phyloP scores from a whole-genome alignment of 2,888 invertebrate species.

The Tipula lateralis region DNA sequence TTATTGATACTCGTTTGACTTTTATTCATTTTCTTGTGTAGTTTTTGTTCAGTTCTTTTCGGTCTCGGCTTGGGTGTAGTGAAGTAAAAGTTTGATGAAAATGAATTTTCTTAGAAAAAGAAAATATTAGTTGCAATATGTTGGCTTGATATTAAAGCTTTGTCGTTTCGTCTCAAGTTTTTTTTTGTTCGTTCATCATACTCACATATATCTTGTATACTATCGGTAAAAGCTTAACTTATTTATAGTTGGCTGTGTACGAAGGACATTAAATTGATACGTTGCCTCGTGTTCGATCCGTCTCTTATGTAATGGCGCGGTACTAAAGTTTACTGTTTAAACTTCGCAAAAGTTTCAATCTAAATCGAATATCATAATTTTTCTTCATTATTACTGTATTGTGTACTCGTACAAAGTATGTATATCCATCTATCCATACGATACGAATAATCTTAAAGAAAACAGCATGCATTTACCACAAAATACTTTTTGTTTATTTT shows the following conservation, averaged over 20 bases:
- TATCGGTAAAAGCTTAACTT: not conserved
- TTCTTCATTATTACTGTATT: not conserved
- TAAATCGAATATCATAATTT: not conserved
- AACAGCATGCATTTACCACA: slow-evolving; percentile 12
- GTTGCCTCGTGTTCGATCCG: not conserved
- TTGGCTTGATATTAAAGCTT: not conserved
- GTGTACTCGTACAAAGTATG: not conserved
- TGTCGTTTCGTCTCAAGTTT: slow-evolving; percentile 1
- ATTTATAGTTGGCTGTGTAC: not conserved
- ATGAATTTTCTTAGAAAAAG: not conserved
- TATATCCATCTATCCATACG: not conserved
- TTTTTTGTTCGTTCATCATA: not conserved
- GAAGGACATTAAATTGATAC: not conserved
- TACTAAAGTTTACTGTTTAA: not conserved
- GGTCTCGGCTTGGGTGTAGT: not conserved
- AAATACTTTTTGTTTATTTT: not conserved
- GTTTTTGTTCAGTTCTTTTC: not conserved
- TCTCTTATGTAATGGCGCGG: not conserved
- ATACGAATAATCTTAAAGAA: not conserved
- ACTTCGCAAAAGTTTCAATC: not conserved
- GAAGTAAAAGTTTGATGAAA: slow-evolving; percentile 8
- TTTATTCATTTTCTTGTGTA: not conserved
- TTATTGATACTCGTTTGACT: not conserved
- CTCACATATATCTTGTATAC: not conserved
- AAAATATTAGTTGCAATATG: slow-evolving; percentile 1